Percentiles rank a stretch among this genome's conserved stretches.
Conservation (phyloP, 2,113 vertebrate species). For the Stictonetta naevosa region DNA sequence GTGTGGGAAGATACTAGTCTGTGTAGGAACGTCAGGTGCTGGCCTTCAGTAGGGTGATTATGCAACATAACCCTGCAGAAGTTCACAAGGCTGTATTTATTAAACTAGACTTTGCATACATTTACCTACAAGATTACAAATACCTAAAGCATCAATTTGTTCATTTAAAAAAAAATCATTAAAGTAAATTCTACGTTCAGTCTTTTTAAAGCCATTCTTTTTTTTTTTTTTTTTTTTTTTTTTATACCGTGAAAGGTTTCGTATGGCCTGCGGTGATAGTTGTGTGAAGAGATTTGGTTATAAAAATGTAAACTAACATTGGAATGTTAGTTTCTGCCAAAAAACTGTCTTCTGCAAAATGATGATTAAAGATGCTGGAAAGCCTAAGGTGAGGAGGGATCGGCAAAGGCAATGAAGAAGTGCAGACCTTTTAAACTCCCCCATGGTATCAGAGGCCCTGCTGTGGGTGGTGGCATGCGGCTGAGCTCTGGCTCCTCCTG, state of each 20-base stretch:
- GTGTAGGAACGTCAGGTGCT: not conserved
- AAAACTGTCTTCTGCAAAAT: not conserved
- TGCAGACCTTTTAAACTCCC: not conserved
- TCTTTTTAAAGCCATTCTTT: not conserved
- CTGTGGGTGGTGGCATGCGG: not conserved
- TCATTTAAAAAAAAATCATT: not conserved
- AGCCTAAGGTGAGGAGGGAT: not conserved
- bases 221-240: not conserved
- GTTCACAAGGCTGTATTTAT: not conserved
- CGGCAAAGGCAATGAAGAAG: constrained; percentile 9
- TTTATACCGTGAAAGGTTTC: not conserved
- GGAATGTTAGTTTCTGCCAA: too few relatives aligned
- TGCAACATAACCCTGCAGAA: not conserved
- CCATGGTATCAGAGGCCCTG: not conserved
- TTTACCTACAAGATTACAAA: not conserved
- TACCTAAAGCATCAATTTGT: not conserved
- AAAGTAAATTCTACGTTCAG: not conserved
- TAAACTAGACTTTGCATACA: not conserved
- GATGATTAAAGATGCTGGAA: not conserved
- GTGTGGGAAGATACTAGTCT: not conserved
- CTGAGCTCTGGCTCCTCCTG: not conserved
- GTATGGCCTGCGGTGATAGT: not conserved
- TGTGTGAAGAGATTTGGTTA: not conserved
- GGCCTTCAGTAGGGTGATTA: not conserved
- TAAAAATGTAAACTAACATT: not conserved